Evolutionary conservation across 2,113 vertebrate species (phyloP), one percentile per base, ranked within the genome.

Genomic region (Gorsachius goisagi): DNA sequence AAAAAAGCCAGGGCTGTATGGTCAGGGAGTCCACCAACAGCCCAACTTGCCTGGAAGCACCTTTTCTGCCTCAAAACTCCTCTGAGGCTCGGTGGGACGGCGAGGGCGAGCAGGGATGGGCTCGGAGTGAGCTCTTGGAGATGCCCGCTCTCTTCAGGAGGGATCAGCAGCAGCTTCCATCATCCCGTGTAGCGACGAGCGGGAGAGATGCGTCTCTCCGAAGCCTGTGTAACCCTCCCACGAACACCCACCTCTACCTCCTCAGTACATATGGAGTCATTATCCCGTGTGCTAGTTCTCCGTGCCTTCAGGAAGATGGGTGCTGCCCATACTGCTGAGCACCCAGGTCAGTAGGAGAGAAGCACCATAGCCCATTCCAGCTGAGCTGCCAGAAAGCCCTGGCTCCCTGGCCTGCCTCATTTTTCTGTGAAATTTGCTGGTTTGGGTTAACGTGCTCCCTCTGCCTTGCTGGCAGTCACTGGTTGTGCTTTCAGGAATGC

Each of bases 261-360:
- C 16, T 45, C 16, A 2, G 9, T 2, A 2, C 16, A 5, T 5
- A 2, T 0, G 11, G 71, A 59, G 41, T 59, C 2, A 6, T 23
- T 30, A 24, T 39, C 75, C 72, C 2, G 3, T 15, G 67, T 21
- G 24, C 35, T 75, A 26, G 23, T 47, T 30, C 44, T 50, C 71
- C 15, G 1, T 15, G 35, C 62, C 17, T 79, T 67, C 32, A 59
- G 9, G 73, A 53, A 60, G 39, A 32, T n/a, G 45, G 22, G 55
- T 37, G 56, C 35, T 44, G 27, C 73, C 30, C 27, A 0, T 33
- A 7, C 1, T 9, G 26, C 64, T 59, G 52, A 59, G 41, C 23
- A 33, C 6, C n/a, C 41, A 76, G 50, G 22, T 24, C 21, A 17
- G 75, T 9, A 72, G 49, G 22, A 73, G 56, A 5, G 27, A 24